phyloP scores from a whole-genome alignment of 2,888 invertebrate genomes.

The Acleris laterana region DNA sequence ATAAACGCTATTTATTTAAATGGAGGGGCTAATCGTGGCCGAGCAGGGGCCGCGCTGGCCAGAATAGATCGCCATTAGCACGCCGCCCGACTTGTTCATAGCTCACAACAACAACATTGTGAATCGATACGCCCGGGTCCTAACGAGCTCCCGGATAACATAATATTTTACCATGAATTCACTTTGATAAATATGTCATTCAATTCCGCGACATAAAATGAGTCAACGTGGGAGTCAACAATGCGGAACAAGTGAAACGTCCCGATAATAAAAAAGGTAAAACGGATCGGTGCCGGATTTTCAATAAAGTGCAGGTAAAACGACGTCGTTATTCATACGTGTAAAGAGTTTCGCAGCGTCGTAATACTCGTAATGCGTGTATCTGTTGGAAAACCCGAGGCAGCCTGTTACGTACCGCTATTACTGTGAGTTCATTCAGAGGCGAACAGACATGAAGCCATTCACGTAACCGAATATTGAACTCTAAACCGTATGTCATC shows the following conservation, averaged over 20 bases:
- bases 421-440: neutral
- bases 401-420: neutral
- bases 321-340: conserved; percentile 70
- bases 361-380: conserved; percentile 15
- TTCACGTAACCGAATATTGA: too few relatives aligned
- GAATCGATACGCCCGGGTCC: conserved; percentile 40
- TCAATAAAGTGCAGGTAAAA: conserved; percentile 71
- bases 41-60: neutral
- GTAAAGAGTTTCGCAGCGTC: conserved; percentile 52
- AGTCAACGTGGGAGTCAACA: conserved; percentile 69
- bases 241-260: conserved; percentile 75
- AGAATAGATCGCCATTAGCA: conserved; percentile 11
- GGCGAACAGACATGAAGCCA: neutral
- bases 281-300: conserved; percentile 68
- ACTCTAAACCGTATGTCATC: conserved; percentile 2
- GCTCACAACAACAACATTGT: conserved; percentile 14
- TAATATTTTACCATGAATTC: conserved; percentile 56
- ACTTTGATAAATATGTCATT: conserved; percentile 68
- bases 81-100: conserved; percentile 7
- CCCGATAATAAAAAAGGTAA: conserved; percentile 73
- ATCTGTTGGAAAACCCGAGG: neutral
- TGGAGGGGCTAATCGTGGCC: conserved; percentile 37
- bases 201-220: conserved; percentile 67
- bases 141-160: conserved; percentile 56
- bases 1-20: conserved; percentile 48